Conservation (phyloP, 2,888 invertebrate species). For the Protonemura montana region DNA sequence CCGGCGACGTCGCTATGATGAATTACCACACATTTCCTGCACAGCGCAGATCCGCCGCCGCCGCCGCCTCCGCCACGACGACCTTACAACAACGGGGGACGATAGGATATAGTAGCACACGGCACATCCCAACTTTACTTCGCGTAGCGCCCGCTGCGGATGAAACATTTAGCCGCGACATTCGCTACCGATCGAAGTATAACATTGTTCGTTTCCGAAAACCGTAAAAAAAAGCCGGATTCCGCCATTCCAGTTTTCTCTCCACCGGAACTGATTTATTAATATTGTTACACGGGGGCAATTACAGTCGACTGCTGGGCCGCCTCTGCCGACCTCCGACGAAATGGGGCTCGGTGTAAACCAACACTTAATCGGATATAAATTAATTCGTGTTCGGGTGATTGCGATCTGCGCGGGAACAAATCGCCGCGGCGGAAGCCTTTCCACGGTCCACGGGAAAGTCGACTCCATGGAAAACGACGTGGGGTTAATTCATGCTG, state of each 20-base stretch:
- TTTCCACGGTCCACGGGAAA: background rate
- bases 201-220: slow-evolving; percentile 1
- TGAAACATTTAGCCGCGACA: slow-evolving; percentile 5
- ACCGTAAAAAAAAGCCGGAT: slow-evolving; percentile 1
- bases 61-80: no score
- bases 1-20: slow-evolving; percentile 31
- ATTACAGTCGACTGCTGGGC: slow-evolving; percentile 9
- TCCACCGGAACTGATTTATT: slow-evolving; percentile 19
- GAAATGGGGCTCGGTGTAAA: background rate
- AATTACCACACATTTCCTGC: slow-evolving; percentile 38
- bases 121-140: background rate
- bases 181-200: background rate
- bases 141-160: background rate
- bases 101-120: background rate
- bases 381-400: background rate
- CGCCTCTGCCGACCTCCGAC: background rate
- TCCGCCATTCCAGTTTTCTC: background rate
- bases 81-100: background rate
- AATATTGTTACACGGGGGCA: slow-evolving; percentile 25
- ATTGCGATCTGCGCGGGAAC: background rate
- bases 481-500: background rate
- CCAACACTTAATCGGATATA: slow-evolving; percentile 12
- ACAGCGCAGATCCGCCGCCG: background rate
- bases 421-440: background rate
- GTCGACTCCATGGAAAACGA: background rate